Conservation (phyloP, 2,888 invertebrate genomes). For the Antheraea assamensis region DNA sequence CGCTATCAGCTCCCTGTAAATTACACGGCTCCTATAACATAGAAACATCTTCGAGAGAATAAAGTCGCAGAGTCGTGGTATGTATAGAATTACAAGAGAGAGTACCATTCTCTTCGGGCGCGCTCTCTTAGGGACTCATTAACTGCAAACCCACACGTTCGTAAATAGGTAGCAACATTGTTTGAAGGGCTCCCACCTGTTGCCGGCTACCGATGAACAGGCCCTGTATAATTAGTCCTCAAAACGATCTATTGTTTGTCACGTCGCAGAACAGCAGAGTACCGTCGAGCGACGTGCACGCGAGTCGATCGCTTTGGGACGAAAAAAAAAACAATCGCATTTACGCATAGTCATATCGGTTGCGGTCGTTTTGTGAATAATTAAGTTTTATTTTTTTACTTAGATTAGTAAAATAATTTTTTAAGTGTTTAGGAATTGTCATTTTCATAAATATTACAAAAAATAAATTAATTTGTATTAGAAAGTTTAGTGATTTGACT, state of each 20-base stretch:
- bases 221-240: slow-evolving; percentile 64
- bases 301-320: slow-evolving; percentile 48
- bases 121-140: slow-evolving; percentile 12
- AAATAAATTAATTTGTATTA: background rate
- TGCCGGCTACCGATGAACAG: slow-evolving; percentile 50
- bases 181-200: slow-evolving; percentile 66
- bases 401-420: background rate
- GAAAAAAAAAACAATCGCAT: slow-evolving; percentile 34
- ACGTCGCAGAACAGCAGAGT: slow-evolving; percentile 64
- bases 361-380: slow-evolving; percentile 16
- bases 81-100: too few species aligned
- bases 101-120: background rate
- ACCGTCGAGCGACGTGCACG: slow-evolving; percentile 63
- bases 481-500: slow-evolving; percentile 8
- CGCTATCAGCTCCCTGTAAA: too few species aligned
- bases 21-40: too few species aligned
- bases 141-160: slow-evolving; percentile 13
- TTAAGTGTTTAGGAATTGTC: slow-evolving; percentile 18
- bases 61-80: too few species aligned
- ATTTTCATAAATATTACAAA: background rate
- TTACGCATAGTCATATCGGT: slow-evolving; percentile 41
- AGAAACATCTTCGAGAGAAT: too few species aligned
- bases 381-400: background rate
- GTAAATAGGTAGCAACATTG: slow-evolving; percentile 33
- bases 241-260: slow-evolving; percentile 68